A percentile compares a stretch with the other conserved stretches of the same genome.
Conservation (phyloP, 35 echinoderm and acorn worm genomes). For the Chiridota heheva region DNA sequence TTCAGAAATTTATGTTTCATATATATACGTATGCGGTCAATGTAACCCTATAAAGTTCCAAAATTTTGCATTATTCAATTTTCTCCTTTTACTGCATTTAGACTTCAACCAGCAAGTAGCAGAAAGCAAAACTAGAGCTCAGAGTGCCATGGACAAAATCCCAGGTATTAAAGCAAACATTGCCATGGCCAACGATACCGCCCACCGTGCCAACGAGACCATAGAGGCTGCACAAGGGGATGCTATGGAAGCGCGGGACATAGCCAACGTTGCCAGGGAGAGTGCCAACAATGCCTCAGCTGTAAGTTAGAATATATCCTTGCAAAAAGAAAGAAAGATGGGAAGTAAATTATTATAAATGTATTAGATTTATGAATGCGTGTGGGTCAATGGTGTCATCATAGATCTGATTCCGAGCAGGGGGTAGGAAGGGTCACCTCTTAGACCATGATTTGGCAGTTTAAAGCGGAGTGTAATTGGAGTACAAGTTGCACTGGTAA, state of each 20-base stretch:
- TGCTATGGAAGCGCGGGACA: conserved; percentile 70
- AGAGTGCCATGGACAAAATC: conserved; percentile 45
- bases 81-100: conserved; percentile 58
- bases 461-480: not conserved
- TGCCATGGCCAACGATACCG: conserved; percentile 70
- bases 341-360: no score
- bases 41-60: not conserved
- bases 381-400: not conserved
- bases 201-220: conserved; percentile 57
- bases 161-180: conserved; percentile 70
- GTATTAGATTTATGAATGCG: not conserved
- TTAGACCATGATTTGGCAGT: not conserved
- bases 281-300: conserved; percentile 78
- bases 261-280: conserved; percentile 58
- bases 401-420: not conserved
- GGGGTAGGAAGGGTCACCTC: not conserved
- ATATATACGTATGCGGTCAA: not conserved
- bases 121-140: conserved; percentile 55
- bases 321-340: not conserved
- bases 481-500: no score
- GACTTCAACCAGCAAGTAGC: conserved; percentile 85
- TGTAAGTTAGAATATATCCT: conserved; percentile 14
- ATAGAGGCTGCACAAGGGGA: conserved; percentile 78
- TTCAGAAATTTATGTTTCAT: no score
- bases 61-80: not conserved